A percentile compares a stretch with the other conserved stretches of the same genome.
These are phyloP conservation scores for Varanus komodoensis DNA, from an alignment of 2,113 vertebrate genomes.

Conservation along the genomic window DNA sequence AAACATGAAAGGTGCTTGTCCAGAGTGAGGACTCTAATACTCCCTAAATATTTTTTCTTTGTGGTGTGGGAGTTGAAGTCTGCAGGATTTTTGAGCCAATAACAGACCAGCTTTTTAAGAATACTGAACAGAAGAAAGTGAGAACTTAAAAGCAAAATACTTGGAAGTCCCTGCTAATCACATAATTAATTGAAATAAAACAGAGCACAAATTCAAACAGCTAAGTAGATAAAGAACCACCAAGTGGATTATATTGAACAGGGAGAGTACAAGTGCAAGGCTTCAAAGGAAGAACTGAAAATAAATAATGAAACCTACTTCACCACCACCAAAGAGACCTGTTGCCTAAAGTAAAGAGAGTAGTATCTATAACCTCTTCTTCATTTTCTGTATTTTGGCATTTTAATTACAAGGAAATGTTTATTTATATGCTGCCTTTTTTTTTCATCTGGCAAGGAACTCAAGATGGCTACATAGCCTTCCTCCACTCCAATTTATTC, in stretches of 20 bases:
- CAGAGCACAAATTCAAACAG: neutral
- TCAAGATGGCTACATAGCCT: too few relatives aligned
- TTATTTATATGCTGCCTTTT: too few relatives aligned
- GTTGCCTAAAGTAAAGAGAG: neutral
- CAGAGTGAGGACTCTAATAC: neutral
- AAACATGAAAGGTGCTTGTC: neutral
- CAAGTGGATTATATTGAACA: neutral
- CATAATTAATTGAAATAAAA: neutral
- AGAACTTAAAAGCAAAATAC: neutral
- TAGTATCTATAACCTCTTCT: neutral
- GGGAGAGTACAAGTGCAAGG: neutral
- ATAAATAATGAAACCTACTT: neutral
- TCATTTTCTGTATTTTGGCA: neutral
- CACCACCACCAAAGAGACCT: neutral
- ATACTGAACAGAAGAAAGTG: neutral
- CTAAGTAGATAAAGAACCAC: neutral
- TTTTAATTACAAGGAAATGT: neutral
- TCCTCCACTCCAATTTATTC: too few relatives aligned
- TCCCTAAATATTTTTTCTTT: neutral
- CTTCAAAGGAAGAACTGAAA: neutral
- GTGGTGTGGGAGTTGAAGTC: neutral
- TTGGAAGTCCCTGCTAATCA: conserved; percentile 2
- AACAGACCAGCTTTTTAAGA: neutral
- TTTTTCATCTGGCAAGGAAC: too few relatives aligned
- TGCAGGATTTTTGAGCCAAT: neutral